Percentiles rank a stretch among this genome's conserved stretches.
Conservation (phyloP, 2,797 vertebrate species). For the Lepus townsendii region DNA sequence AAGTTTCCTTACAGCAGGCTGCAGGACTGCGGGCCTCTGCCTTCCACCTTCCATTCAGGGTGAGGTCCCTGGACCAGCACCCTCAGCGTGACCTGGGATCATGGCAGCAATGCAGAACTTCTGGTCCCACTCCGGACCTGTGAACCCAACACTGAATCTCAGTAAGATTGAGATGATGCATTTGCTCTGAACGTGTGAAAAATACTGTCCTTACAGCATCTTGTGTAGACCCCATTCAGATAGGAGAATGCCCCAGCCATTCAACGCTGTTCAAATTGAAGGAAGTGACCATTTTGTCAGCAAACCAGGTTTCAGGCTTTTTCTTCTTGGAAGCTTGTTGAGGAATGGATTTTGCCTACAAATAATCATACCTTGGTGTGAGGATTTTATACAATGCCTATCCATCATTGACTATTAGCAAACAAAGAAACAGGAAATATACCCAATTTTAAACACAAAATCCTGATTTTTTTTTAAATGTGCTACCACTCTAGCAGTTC, state of each 20-base stretch:
- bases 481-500: not conserved
- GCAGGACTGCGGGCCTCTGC: not conserved
- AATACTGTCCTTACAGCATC: not conserved
- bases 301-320: slow-evolving; percentile 59
- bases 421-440: slow-evolving; percentile 38
- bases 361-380: slow-evolving; percentile 53
- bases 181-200: not conserved
- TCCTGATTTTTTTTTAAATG: slow-evolving; percentile 14
- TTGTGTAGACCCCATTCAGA: not conserved
- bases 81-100: not conserved
- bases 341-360: slow-evolving; percentile 35
- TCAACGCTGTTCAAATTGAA: slow-evolving; percentile 43
- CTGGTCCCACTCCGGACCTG: not conserved
- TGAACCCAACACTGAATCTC: not conserved
- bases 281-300: slow-evolving; percentile 24
- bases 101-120: not conserved
- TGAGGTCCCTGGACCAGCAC: not conserved
- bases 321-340: slow-evolving; percentile 28
- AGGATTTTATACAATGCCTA: slow-evolving; percentile 1
- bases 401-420: slow-evolving; percentile 20
- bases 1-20: not conserved
- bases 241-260: not conserved
- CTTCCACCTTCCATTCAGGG: not conserved
- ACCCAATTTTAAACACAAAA: slow-evolving; percentile 35
- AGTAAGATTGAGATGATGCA: not conserved